Base-by-base conservation (phyloP, 2,113 vertebrate species). In the Sylvia atricapilla region DNA sequence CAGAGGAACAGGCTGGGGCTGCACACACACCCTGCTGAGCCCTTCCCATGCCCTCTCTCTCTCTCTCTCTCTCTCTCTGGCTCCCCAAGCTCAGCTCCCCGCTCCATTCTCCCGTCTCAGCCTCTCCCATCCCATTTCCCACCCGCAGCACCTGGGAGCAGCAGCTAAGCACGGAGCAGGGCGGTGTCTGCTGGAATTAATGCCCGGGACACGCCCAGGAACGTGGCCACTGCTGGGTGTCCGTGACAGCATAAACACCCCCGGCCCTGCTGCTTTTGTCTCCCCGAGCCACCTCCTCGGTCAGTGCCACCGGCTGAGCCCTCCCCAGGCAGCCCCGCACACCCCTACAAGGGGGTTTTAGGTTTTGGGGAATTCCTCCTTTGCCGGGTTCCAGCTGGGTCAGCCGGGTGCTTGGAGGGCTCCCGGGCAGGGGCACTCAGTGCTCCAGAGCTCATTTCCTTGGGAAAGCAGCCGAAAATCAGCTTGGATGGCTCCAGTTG, bases 221-320 rank as follows among this genome's bases (percentile, higher is more conserved):
- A 16, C 2, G 13, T 7, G 2, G 13, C 23, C 0, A 0, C 11
- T 11, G 12, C 18, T 3, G 3, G 33, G 13, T 5, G 18, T n/a
- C 60, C 2, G 4, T 16, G 9, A 60, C 69, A 22, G 1, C 72
- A 89, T 1, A 78, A 91, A n/a, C 27, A 5, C 27, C 53, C 31
- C 76, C 13, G 5, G 8, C 15, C 56, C 33, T 3, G 1, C 2
- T 44, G 2, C 25, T 50, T 24, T 31, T 28, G 4, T 22, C 13
- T 13, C 30, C 47, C 16, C n/a, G 39, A 37, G 15, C 25, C 52
- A 1, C 28, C 35, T 7, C 31, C 37, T 11, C 24, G 4, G 0
- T 6, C 72, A n/a, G 43, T 10, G 25, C 44, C 56, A 30, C 7
- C 69, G 18, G 18, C 66, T n/a, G 27, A 55, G 37, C 77, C 7